phyloP scores from a whole-genome alignment of 2,888 invertebrate species.

The Hydraecia micacea region DNA sequence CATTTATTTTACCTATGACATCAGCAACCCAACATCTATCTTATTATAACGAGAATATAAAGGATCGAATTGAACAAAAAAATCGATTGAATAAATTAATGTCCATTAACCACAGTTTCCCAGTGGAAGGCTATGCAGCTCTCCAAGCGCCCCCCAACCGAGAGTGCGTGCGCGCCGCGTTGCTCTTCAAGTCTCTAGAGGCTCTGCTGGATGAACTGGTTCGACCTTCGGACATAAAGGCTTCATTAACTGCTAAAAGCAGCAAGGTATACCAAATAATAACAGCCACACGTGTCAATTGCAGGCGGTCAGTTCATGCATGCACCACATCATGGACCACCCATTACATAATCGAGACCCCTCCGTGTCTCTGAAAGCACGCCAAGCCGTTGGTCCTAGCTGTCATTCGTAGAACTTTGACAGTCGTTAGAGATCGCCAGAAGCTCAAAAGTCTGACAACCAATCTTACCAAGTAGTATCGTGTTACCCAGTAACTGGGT shows the following conservation, averaged over 20 bases:
- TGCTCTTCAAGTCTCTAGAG: conserved; percentile 83
- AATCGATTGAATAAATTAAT: not conserved
- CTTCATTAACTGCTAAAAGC: conserved; percentile 73
- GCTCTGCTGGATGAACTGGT: conserved; percentile 81
- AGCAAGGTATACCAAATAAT: conserved; percentile 79
- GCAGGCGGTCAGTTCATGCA: not conserved
- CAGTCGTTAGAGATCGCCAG: not conserved
- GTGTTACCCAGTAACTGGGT: not conserved
- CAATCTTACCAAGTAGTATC: not conserved
- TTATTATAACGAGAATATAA: not conserved
- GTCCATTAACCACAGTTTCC: conserved; percentile 89
- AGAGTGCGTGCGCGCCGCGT: conserved; percentile 78
- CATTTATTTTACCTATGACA: not conserved
- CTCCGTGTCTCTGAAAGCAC: not conserved
- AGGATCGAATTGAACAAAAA: not conserved
- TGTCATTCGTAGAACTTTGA: not conserved
- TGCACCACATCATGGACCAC: not conserved
- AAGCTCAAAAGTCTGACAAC: not conserved
- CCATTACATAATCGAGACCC: not conserved
- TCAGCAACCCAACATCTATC: not conserved
- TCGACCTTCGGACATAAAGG: conserved; percentile 75
- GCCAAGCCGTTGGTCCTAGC: not conserved
- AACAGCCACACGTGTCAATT: not conserved
- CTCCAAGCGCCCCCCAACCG: conserved; percentile 89
- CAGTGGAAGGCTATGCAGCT: conserved; percentile 92